Evolutionary conservation across 2,797 vertebrate species (phyloP), one percentile per base, ranked within the genome.

Genomic region (Notoglanidium macrostoma): DNA sequence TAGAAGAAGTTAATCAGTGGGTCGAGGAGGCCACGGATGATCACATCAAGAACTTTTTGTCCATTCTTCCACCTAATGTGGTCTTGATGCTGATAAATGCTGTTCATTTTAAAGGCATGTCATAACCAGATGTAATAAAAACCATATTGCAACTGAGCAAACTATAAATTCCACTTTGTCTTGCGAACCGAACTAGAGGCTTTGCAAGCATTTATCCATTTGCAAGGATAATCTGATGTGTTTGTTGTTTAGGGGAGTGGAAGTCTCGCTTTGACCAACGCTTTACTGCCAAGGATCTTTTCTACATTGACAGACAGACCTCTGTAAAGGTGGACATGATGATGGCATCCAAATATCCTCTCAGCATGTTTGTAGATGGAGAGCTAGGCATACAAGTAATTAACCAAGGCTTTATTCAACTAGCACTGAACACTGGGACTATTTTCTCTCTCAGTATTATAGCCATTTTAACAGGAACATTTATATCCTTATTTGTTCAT

Each of bases 241-340:
- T 70, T 35, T 63, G 82, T 21, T 83, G 46, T 49, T 49, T 91
- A 99, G 98, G 96, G 85, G 94, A 97, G 91, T 99, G 98, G 98
- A 95, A 90, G 91, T 96, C 92, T 84, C 96, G 93, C 19, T 99
- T 99, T 90, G 96, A 99, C 88, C 94, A 95, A 0, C 93, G 76
- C n/a, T 92, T 92, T 49, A 98, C 98, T 46, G 90, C 89, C 26
- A 94, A 94, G 74, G 95, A 95, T 59, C 59, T 90, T 0, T 99
- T 99, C 92, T 94, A 97, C 91, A 91, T 98, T 84, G 95, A 97
- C 23, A 90, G 93, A 57, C 87, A 95, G 65, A 95, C 94, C 0
- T 90, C 93, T 0, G 96, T 97, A 72, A 93, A 94, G 0, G 97
- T 98, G 86, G 96, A 98, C 90, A 99, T 98, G 97, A 99, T 98